Percentiles rank a stretch among this genome's conserved stretches.
phyloP scores from a whole-genome alignment of 1,140 invertebrate species.

The Potamilus streckersoni region DNA sequence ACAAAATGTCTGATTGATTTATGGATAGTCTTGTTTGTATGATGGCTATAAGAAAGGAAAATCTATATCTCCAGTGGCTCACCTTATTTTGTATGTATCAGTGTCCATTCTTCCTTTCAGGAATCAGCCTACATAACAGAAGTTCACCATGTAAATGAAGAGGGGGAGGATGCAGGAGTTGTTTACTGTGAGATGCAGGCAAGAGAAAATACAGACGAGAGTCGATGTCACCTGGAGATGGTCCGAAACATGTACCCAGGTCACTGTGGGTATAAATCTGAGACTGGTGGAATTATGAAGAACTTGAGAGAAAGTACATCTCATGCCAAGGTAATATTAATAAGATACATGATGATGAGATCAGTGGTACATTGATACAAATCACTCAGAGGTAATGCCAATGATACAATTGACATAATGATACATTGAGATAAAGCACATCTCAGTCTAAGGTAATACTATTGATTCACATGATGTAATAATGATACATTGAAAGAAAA shows the following conservation, averaged over 20 bases:
- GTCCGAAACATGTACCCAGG: constrained; percentile 81
- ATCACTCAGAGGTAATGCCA: too few relatives aligned
- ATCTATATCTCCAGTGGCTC: too few relatives aligned
- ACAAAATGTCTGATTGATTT: too few relatives aligned
- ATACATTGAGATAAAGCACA: too few relatives aligned
- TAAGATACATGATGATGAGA: not conserved
- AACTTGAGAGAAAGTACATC: constrained; percentile 85
- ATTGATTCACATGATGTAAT: too few relatives aligned
- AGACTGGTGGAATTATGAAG: constrained; percentile 85
- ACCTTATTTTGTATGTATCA: not conserved
- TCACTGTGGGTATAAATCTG: constrained; percentile 84
- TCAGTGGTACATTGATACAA: too few relatives aligned
- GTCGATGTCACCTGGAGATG: constrained; percentile 73
- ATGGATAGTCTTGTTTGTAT: too few relatives aligned
- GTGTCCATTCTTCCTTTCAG: constrained; percentile 63
- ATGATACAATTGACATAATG: too few relatives aligned
- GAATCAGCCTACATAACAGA: constrained; percentile 87
- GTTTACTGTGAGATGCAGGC: constrained; percentile 96
- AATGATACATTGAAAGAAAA: too few relatives aligned
- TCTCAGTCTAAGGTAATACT: too few relatives aligned
- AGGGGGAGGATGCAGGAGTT: constrained; percentile 90
- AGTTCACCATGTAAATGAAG: constrained; percentile 89
- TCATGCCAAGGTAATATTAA: constrained; percentile 80
- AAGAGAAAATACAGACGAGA: constrained; percentile 83
- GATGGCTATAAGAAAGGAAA: too few relatives aligned